These are phyloP conservation scores for Phanerotoma sp. DNA, from an alignment of 2,888 invertebrate genomes.

Conservation along the genomic window DNA sequence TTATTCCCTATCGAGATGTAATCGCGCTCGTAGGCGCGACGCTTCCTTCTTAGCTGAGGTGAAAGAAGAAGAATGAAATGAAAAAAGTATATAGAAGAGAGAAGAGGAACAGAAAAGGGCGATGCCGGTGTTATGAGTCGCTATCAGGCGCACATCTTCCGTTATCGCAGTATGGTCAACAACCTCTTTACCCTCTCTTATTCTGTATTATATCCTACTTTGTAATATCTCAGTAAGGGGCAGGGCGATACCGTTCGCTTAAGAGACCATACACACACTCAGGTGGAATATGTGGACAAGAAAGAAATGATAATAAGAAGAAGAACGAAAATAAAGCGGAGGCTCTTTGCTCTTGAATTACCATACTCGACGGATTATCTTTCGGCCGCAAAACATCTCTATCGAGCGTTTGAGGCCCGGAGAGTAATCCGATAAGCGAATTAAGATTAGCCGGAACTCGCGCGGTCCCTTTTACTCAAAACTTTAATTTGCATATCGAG, in stretches of 20 bases:
- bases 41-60: conserved; percentile 15
- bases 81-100: conserved; percentile 16
- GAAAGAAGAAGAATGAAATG: conserved; percentile 9
- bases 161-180: conserved; percentile 46
- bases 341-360: conserved; percentile 46
- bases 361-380: conserved; percentile 55
- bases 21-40: conserved; percentile 17
- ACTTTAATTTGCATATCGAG: conserved; percentile 29
- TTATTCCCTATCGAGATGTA: conserved; percentile 13
- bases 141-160: conserved; percentile 48
- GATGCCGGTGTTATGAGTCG: conserved; percentile 29
- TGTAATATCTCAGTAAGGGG: conserved; percentile 35
- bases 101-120: conserved; percentile 13
- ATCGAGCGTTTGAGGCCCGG: conserved; percentile 39
- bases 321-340: conserved; percentile 10
- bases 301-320: conserved; percentile 17
- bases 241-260: conserved; percentile 35
- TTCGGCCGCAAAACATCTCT: conserved; percentile 53
- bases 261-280: conserved; percentile 22
- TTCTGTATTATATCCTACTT: conserved; percentile 37
- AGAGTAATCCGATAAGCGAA: conserved; percentile 57
- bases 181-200: conserved; percentile 45
- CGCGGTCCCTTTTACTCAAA: conserved; percentile 7
- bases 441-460: conserved; percentile 50
- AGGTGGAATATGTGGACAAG: conserved; percentile 3